These are phyloP conservation scores for Eristalis intricaria DNA, from an alignment of 2,888 invertebrate species.

Conservation along the genomic window DNA sequence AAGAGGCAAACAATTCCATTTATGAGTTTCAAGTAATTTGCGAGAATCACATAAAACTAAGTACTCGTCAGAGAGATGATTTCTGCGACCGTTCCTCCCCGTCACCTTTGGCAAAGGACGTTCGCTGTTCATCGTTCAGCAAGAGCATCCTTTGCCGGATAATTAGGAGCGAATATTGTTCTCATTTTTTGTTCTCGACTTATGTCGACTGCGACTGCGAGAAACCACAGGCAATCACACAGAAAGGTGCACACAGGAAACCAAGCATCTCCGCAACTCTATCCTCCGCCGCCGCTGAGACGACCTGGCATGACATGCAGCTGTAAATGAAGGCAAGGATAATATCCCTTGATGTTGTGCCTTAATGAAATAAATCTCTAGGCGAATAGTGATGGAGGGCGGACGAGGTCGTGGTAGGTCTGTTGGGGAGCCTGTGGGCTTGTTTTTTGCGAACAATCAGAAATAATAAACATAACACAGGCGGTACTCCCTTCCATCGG, in stretches of 20 bases:
- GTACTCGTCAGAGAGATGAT: slow-evolving; percentile 15
- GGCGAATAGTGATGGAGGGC: slow-evolving; percentile 32
- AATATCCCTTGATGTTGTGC: slow-evolving; percentile 68
- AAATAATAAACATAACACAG: slow-evolving; percentile 71
- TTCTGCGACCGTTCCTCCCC: neutral
- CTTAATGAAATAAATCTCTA: slow-evolving; percentile 71
- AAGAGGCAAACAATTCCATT: slow-evolving; percentile 56
- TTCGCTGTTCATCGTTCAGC: neutral
- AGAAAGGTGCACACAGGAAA: slow-evolving; percentile 6
- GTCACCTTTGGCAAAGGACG: neutral
- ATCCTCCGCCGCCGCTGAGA: slow-evolving; percentile 31
- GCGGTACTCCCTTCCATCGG: slow-evolving; percentile 47
- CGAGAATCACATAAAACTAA: slow-evolving; percentile 61
- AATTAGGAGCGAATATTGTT: slow-evolving; percentile 58
- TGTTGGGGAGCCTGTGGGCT: slow-evolving; percentile 38
- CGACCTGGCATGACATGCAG: slow-evolving; percentile 54
- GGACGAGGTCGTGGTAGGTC: neutral
- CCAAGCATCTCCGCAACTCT: neutral
- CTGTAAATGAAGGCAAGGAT: slow-evolving; percentile 59
- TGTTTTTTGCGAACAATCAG: slow-evolving; percentile 58
- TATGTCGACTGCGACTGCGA: slow-evolving; percentile 30
- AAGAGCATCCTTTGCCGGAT: slow-evolving; percentile 54
- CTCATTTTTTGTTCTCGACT: neutral
- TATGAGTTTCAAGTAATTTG: slow-evolving; percentile 64
- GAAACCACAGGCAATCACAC: slow-evolving; percentile 56